These are phyloP conservation scores for Lordiphosa fenestrarum DNA, from an alignment of 2,888 invertebrate species.

Conservation along the genomic window DNA sequence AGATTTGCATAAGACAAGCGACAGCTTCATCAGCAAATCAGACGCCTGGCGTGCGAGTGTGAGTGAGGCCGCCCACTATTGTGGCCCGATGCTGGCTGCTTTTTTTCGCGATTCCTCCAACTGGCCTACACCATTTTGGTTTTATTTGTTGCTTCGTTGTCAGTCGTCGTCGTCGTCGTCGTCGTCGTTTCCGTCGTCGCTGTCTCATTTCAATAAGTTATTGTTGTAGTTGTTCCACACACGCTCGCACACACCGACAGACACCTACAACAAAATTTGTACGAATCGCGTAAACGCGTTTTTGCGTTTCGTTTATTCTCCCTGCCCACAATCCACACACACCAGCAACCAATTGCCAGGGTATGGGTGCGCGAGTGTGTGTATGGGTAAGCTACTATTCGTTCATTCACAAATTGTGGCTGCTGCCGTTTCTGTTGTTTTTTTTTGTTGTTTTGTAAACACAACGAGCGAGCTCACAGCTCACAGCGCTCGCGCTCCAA, in stretches of 20 bases:
- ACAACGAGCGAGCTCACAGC: slow-evolving; percentile 36
- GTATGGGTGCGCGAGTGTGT: slow-evolving; percentile 32
- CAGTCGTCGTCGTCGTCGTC: slow-evolving; percentile 8
- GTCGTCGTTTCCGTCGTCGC: slow-evolving; percentile 31
- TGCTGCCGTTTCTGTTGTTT: slow-evolving; percentile 35
- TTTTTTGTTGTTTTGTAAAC: slow-evolving; percentile 71
- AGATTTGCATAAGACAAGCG: slow-evolving; percentile 59
- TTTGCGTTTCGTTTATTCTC: slow-evolving; percentile 77
- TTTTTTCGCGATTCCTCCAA: slow-evolving; percentile 55
- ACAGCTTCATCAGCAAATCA: slow-evolving; percentile 74
- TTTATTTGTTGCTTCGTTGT: slow-evolving; percentile 31
- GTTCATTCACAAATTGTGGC: slow-evolving; percentile 73
- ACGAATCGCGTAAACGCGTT: slow-evolving; percentile 80
- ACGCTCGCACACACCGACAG: slow-evolving; percentile 22
- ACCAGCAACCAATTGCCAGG: slow-evolving; percentile 20
- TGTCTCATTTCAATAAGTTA: slow-evolving; percentile 73
- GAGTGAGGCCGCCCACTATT: slow-evolving; percentile 13
- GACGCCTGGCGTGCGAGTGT: slow-evolving; percentile 29
- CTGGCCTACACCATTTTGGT: slow-evolving; percentile 75
- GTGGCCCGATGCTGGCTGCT: slow-evolving; percentile 19
- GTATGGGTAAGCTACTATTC: slow-evolving; percentile 57
- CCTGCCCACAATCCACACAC: slow-evolving; percentile 79
- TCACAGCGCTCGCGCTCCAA: no score
- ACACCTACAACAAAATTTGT: slow-evolving; percentile 62
- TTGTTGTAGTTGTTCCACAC: slow-evolving; percentile 63